These are phyloP conservation scores for Epiblema foenella DNA, from an alignment of 2,888 invertebrate genomes.

Conservation along the genomic window DNA sequence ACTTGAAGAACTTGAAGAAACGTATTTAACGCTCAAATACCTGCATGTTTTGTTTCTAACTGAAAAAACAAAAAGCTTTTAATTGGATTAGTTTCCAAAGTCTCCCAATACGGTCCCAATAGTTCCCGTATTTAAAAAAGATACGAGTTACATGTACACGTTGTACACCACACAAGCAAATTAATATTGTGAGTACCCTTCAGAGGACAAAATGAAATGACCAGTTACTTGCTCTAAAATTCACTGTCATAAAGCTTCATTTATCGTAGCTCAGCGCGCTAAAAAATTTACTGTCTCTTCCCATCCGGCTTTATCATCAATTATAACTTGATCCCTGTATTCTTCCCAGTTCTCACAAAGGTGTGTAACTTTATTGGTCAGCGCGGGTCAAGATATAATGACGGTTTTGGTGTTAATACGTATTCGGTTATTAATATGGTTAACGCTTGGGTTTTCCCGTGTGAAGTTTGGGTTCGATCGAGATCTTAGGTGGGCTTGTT, in stretches of 20 bases:
- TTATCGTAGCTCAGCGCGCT: constrained; percentile 48
- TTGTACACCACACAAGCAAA: too few relatives aligned
- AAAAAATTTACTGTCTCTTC: constrained; percentile 57
- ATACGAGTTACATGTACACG: too few relatives aligned
- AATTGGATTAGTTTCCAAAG: too few relatives aligned
- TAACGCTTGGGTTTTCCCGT: constrained; percentile 76
- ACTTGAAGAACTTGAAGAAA: too few relatives aligned
- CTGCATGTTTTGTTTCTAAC: too few relatives aligned
- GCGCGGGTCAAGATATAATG: constrained; percentile 46
- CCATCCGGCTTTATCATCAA: constrained; percentile 54
- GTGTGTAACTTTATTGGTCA: constrained; percentile 33
- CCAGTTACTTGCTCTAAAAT: constrained; percentile 33
- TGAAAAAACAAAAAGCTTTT: too few relatives aligned
- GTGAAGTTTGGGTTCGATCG: constrained; percentile 59
- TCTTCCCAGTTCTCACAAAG: constrained; percentile 33
- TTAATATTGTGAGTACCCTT: too few relatives aligned
- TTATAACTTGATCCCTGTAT: constrained; percentile 48
- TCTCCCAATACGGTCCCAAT: too few relatives aligned
- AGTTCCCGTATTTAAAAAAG: too few relatives aligned
- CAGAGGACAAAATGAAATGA: not conserved
- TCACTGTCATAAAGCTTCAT: constrained; percentile 36
- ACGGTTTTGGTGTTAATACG: constrained; percentile 62
- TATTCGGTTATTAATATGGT: constrained; percentile 72
- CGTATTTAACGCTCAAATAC: too few relatives aligned
- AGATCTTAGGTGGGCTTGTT: constrained; percentile 29